Conservation (phyloP, 1,140 invertebrate genomes). For the Chelonus insularis region DNA sequence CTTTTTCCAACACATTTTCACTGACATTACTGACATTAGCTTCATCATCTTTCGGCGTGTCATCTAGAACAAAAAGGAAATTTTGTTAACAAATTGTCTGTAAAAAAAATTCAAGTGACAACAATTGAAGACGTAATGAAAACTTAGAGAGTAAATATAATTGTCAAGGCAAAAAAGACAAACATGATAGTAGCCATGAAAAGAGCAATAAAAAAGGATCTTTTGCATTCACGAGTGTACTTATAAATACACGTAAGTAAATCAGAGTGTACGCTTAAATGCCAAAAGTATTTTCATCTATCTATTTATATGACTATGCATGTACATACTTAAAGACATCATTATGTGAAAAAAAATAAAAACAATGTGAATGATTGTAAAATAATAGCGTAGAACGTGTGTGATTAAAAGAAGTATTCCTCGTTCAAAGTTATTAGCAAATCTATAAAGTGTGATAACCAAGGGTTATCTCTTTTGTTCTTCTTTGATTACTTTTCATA, state of each 20-base stretch:
- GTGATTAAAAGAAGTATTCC: too few species aligned
- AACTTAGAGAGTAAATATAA: too few species aligned
- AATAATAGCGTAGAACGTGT: too few species aligned
- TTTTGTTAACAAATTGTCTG: too few species aligned
- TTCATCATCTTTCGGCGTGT: slow-evolving; percentile 43
- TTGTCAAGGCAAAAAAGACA: too few species aligned
- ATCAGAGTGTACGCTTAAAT: slow-evolving; percentile 52
- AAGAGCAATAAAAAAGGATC: slow-evolving; percentile 18
- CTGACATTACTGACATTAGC: slow-evolving; percentile 39
- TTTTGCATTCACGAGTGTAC: slow-evolving; percentile 42
- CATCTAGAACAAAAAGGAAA: slow-evolving; percentile 36
- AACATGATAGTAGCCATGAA: neutral
- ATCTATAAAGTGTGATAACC: neutral
- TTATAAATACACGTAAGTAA: slow-evolving; percentile 60
- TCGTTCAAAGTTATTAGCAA: slow-evolving; percentile 12
- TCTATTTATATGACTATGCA: slow-evolving; percentile 33
- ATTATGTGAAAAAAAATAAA: neutral
- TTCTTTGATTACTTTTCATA: neutral
- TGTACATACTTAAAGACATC: neutral
- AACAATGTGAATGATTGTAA: neutral
- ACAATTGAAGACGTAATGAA: too few species aligned
- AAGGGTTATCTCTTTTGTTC: neutral
- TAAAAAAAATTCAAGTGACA: too few species aligned
- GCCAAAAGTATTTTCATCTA: slow-evolving; percentile 54
- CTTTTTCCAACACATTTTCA: slow-evolving; percentile 59